phyloP scores from a whole-genome alignment of 2,113 vertebrate genomes.

The Jacana jacana region DNA sequence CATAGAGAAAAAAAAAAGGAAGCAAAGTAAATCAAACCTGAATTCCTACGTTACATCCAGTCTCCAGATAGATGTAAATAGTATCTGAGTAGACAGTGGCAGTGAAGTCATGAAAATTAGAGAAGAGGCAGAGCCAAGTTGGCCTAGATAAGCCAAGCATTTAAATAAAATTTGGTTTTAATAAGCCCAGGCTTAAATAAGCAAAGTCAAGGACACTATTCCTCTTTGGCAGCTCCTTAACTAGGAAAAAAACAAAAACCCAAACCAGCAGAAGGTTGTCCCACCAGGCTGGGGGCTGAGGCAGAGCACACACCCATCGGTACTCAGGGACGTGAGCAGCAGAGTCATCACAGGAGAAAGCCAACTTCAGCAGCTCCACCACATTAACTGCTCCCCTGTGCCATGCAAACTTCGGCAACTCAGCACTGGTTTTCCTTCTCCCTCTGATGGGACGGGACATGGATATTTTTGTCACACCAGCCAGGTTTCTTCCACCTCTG shows the following conservation, averaged over 20 bases:
- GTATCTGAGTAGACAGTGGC: background rate
- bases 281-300: background rate
- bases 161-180: background rate
- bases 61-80: background rate
- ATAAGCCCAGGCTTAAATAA: background rate
- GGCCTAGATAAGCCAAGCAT: background rate
- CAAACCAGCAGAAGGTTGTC: background rate
- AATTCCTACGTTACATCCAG: background rate
- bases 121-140: background rate
- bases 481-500: background rate
- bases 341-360: background rate
- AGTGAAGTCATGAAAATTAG: slow-evolving; percentile 11
- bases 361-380: background rate
- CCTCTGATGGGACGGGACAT: background rate
- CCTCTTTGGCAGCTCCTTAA: background rate
- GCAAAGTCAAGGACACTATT: background rate
- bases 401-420: background rate
- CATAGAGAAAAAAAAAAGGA: slow-evolving; percentile 4
- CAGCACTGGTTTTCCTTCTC: background rate
- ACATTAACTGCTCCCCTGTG: background rate
- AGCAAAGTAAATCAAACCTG: slow-evolving; percentile 28
- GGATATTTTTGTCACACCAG: background rate
- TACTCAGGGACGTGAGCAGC: background rate
- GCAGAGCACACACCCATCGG: background rate
- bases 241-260: background rate